phyloP scores from a whole-genome alignment of 2,797 vertebrate genomes.

The Sphaeramia orbicularis region DNA sequence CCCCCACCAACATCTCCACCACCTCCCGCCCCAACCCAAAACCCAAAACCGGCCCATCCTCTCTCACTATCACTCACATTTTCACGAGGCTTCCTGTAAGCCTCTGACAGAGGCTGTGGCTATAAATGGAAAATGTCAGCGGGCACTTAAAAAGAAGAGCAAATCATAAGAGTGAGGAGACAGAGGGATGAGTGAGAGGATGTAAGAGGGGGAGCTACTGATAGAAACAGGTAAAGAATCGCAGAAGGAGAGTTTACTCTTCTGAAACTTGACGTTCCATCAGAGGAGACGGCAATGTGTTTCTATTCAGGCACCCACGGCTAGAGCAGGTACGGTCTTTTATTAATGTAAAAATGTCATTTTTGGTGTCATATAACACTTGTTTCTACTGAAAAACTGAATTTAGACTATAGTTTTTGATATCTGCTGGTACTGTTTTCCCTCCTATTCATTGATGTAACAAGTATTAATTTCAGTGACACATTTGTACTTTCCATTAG shows the following conservation, averaged over 20 bases:
- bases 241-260: neutral
- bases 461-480: neutral
- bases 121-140: conserved; percentile 72
- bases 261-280: conserved; percentile 21
- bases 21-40: neutral
- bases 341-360: neutral
- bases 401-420: neutral
- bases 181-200: conserved; percentile 36
- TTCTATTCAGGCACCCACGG: conserved; percentile 19
- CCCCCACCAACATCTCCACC: neutral
- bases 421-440: neutral
- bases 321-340: conserved; percentile 51
- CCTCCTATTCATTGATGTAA: neutral
- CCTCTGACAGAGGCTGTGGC: conserved; percentile 61
- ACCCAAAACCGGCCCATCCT: conserved; percentile 24
- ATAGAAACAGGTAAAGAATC: conserved; percentile 9
- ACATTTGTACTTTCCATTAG: conserved; percentile 8
- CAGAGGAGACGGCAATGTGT: conserved; percentile 32
- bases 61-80: conserved; percentile 57
- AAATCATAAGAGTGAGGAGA: conserved; percentile 37
- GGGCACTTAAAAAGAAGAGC: conserved; percentile 59
- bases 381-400: neutral
- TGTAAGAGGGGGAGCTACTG: conserved; percentile 15
- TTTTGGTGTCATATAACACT: neutral
- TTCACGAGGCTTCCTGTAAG: conserved; percentile 68